Percentiles rank a stretch among this genome's conserved stretches.
Evolutionary conservation across 2,113 vertebrate species (phyloP).

Genomic region (Corydoras sp.): DNA sequence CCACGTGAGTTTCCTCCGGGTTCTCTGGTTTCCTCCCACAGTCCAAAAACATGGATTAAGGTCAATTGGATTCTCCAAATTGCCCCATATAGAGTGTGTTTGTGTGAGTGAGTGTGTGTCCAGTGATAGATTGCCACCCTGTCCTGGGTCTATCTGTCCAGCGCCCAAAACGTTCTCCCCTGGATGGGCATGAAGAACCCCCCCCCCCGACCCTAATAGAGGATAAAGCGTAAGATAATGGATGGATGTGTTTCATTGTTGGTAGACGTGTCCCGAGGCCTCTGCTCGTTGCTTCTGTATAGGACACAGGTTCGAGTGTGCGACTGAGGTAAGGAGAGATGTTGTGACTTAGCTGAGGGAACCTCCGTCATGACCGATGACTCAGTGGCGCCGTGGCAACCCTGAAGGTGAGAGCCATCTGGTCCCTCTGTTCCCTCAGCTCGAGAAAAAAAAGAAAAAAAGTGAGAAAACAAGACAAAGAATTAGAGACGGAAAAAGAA

Average conservation of each 20-base stretch:
- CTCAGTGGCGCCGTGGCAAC: constrained; percentile 58
- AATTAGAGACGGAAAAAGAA: not conserved
- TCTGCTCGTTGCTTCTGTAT: not conserved
- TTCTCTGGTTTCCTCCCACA: too few relatives aligned
- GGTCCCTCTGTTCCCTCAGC: constrained; percentile 27
- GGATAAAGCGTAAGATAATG: too few relatives aligned
- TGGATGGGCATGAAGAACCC: too few relatives aligned
- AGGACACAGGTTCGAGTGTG: not conserved
- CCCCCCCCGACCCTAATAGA: too few relatives aligned
- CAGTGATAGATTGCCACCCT: too few relatives aligned
- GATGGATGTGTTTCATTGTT: not conserved
- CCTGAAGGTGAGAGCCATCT: constrained; percentile 46
- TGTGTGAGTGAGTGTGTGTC: too few relatives aligned
- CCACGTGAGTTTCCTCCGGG: too few relatives aligned
- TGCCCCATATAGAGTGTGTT: too few relatives aligned
- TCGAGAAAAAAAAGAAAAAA: not conserved
- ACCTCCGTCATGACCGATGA: constrained; percentile 46
- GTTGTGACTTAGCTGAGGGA: constrained; percentile 22
- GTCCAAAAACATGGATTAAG: too few relatives aligned
- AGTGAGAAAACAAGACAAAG: not conserved
- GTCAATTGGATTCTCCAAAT: too few relatives aligned
- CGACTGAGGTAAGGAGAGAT: constrained; percentile 15
- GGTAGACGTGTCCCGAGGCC: not conserved
- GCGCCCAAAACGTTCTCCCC: too few relatives aligned
- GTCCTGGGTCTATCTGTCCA: too few relatives aligned